Percentiles rank a stretch among this genome's conserved stretches.
Evolutionary conservation across 2,113 vertebrate species (phyloP).

Genomic region (Camelus bactrianus): DNA sequence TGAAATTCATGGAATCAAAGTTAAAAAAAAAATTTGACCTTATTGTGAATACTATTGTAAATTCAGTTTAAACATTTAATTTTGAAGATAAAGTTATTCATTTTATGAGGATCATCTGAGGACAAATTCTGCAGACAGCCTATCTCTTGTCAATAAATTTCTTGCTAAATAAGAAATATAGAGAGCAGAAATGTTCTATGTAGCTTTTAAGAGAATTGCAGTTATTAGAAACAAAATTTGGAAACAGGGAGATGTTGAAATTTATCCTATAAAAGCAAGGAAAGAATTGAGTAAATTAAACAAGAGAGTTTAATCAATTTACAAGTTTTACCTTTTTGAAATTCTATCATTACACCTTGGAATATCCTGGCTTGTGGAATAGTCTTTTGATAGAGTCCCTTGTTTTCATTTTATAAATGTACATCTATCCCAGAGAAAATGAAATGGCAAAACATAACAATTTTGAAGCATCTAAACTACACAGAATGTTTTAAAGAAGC

Average conservation of each 20-base stretch:
- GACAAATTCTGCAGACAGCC: not conserved
- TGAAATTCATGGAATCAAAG: not conserved
- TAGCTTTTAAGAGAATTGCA: not conserved
- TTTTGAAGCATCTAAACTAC: not conserved
- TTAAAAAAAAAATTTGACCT: not conserved
- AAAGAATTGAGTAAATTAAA: not conserved
- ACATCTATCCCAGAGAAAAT: not conserved
- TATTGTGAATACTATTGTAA: not conserved
- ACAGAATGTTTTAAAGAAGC: constrained; percentile 6
- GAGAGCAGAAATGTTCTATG: not conserved
- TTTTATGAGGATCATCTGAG: not conserved
- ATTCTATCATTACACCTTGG: not conserved
- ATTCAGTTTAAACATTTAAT: not conserved
- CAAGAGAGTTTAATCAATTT: not conserved
- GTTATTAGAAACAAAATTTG: constrained; percentile 34
- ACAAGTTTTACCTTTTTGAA: constrained; percentile 21
- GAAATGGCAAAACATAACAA: not conserved
- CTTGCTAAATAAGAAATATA: not conserved
- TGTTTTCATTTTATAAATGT: not conserved
- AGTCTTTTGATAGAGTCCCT: not conserved
- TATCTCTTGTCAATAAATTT: not conserved
- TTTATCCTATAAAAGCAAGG: not conserved
- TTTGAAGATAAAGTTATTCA: not conserved
- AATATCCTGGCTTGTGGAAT: not conserved
- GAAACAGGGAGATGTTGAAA: not conserved